phyloP scores from a whole-genome alignment of 2,888 invertebrate species.

The Anticlea derivata region DNA sequence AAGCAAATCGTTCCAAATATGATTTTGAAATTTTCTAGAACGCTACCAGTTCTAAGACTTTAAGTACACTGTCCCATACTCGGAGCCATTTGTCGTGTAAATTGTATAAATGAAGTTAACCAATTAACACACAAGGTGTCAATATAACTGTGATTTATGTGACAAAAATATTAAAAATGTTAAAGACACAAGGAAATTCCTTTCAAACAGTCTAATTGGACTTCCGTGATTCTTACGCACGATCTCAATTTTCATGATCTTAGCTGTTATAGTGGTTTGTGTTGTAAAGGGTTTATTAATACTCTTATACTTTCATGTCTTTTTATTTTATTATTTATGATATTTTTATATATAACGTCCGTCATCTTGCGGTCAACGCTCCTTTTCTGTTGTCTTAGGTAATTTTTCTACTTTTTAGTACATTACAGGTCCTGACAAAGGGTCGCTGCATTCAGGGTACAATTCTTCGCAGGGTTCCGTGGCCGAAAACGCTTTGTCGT shows the following conservation, averaged over 20 bases:
- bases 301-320: not conserved
- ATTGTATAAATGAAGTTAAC: conserved; percentile 64
- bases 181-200: conserved; percentile 50
- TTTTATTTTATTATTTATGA: not conserved
- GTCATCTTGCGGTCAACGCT: too few relatives aligned
- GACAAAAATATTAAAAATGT: conserved; percentile 34
- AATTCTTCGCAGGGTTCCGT: conserved; percentile 56
- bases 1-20: conserved; percentile 1
- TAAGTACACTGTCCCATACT: conserved; percentile 56
- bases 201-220: conserved; percentile 20
- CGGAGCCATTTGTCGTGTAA: conserved; percentile 45
- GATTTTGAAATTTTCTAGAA: conserved; percentile 32
- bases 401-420: not conserved
- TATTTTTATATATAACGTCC: too few relatives aligned
- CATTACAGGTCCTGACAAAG: conserved; percentile 22
- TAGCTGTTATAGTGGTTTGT: too few relatives aligned
- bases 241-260: conserved; percentile 9
- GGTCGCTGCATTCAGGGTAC: conserved; percentile 62
- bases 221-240: conserved; percentile 24
- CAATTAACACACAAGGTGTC: conserved; percentile 72
- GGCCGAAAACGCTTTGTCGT: conserved; percentile 59
- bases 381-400: too few relatives aligned
- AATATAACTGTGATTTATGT: conserved; percentile 64
- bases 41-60: conserved; percentile 54
- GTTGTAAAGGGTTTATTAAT: too few relatives aligned